Base-by-base conservation (phyloP, 1,140 invertebrate species). In the Archivesica marissinica region DNA sequence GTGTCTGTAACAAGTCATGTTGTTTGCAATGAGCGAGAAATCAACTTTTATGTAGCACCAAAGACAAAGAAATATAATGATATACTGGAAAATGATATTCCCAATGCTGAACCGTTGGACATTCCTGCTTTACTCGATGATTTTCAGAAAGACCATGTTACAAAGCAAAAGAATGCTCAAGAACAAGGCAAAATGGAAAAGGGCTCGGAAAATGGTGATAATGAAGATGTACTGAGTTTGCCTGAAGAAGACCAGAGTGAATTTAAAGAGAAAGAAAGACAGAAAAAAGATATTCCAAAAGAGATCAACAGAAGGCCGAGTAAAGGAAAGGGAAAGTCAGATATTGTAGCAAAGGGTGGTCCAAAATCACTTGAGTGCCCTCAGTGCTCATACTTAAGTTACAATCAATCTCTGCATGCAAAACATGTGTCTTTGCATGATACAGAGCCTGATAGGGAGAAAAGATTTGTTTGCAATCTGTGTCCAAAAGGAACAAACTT, bases 1-100 rank as follows among this genome's bases (percentile, higher is more conserved):
- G 59, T 87, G 15, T 47, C 70, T 23, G 86, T 87, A 9, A 83
- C 79, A 3, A 47, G 79, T 72, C 86, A 87, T 54, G 39, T 87
- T 13, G 80, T 87, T 25, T 87, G 86, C 52, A 50, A 68, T 28
- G 86, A 87, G 39, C 70, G 80, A 68, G 78, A 78, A 52, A 56
- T 77, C 20, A 85, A 85, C 30, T 68, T 54, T 38, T 85, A 77
- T 64, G 64, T 70, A 6, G 11, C 30, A 20, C 74, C 74, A 35
- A 44, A 59, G n/a, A 44, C 50, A 20, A 64, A 66, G 33, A 20
- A 11, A 33, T 35, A 35, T 11, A 15, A 39, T 41, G 38, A 50
- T 33, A 28, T 76, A 38, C 6, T 35, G 11, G 23, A 15, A 25
- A 33, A 66, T 2, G 38, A 52, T 41, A 39, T 41, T 25, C 35